Base-by-base conservation (phyloP, 2,113 vertebrate genomes). In the Brachyhypopomus occidentalis region DNA sequence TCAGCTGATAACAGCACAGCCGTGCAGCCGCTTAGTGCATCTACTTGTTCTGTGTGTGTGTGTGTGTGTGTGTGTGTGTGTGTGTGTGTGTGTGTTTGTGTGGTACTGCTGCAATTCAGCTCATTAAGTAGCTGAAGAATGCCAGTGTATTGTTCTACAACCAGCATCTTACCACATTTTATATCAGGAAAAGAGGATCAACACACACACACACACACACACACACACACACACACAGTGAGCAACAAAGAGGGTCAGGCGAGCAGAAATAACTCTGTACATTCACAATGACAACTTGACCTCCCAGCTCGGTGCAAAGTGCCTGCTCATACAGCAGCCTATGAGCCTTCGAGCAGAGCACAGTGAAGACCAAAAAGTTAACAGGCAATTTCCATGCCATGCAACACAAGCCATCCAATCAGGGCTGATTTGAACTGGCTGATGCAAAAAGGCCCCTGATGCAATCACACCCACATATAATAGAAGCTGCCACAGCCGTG, bases 1-100 rank as follows among this genome's bases (percentile, higher is more conserved):
- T 82, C 80, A 82, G 80, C 80, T 82, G 80, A 82, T 82, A 82
- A 82, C 80, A 82, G 80, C 80, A 34, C 38, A 82, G 80, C 80
- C 74, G 63, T 82, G 80, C 71, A 59, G 71, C 74, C 80, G 7
- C 41, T 72, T 38, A 27, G 58, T 58, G 66, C 74, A 82, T 66
- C 19, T n/a, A 62, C 45, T 52, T 12, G 12, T 52, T 52, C 41
- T 45, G 2, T 11, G 9, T 52, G 45, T 52, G 45, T 52, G 45
- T 52, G 45, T 52, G 45, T 52, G 30, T 66, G 12, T 66, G 27
- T 66, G 63, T 34, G 63, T 66, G 27, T 17, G 63, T 66, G 63
- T 66, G 27, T 66, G 63, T 66, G 63, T 66, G 64, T 67, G 27
- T 67, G 66, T 17, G 27, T 34, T 20, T 34, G 66, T 66, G 63